Conservation (phyloP, 2,113 vertebrate species). For the Bujurquina vittata region DNA sequence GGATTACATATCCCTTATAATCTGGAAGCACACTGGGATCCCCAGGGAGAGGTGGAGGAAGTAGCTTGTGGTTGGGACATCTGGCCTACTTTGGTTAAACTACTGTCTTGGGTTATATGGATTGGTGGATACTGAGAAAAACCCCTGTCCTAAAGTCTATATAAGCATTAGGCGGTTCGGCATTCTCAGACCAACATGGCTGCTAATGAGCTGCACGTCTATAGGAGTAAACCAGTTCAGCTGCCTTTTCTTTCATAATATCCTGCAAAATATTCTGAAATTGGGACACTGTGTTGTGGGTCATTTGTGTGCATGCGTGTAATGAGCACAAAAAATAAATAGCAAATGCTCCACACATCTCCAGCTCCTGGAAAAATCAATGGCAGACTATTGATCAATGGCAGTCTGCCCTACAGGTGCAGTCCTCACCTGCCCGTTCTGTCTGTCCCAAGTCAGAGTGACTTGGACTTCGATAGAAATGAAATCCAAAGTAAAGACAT, state of each 20-base stretch:
- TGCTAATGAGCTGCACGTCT: not conserved
- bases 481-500: not conserved
- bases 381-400: too few relatives aligned
- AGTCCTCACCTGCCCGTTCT: not conserved
- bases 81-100: not conserved
- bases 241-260: not conserved
- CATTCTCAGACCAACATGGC: accelerated
- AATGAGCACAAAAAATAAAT: not conserved
- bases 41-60: not conserved
- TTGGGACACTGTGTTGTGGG: not conserved
- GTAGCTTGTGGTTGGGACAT: not conserved
- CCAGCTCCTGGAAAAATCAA: not conserved
- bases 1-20: slow-evolving; percentile 8
- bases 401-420: not conserved
- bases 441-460: not conserved
- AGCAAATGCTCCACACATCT: not conserved
- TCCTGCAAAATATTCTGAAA: not conserved
- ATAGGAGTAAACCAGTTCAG: too few relatives aligned
- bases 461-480: not conserved
- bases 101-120: not conserved
- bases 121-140: not conserved
- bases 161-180: too few relatives aligned
- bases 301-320: not conserved
- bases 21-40: not conserved
- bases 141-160: too few relatives aligned